phyloP scores from a whole-genome alignment of 1,140 invertebrate genomes.

The Listronotus oregonensis region DNA sequence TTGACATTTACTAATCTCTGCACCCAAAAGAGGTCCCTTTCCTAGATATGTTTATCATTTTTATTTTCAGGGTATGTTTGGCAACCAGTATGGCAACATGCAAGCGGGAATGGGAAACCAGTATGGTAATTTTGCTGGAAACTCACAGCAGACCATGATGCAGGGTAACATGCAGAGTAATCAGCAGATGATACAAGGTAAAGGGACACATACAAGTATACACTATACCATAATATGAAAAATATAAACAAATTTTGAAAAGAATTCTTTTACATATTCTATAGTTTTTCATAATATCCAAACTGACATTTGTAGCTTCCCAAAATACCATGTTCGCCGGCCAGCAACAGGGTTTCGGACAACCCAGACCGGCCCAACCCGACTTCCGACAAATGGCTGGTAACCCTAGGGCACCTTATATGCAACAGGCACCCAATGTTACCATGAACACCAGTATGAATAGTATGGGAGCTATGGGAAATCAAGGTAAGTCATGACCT shows the following conservation, averaged over 20 bases:
- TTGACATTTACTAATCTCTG: no score
- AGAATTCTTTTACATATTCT: no score
- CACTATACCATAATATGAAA: no score
- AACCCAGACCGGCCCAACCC: constrained; percentile 44
- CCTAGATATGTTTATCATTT: no score
- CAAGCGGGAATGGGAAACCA: constrained; percentile 50
- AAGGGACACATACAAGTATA: background rate
- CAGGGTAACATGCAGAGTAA: constrained; percentile 48
- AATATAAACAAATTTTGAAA: no score
- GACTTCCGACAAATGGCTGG: constrained; percentile 52
- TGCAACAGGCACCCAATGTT: constrained; percentile 55
- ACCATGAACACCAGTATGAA: constrained; percentile 55
- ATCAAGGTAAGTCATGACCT: constrained; percentile 26
- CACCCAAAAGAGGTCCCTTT: no score
- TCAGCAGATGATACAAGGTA: constrained; percentile 54
- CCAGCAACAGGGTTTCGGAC: constrained; percentile 49
- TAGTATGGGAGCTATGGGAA: constrained; percentile 47
- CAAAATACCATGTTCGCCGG: constrained; percentile 46
- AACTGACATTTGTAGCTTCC: constrained; percentile 19
- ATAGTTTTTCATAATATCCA: constrained; percentile 3
- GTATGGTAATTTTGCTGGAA: constrained; percentile 50
- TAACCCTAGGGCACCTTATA: constrained; percentile 47
- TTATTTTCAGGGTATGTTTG: constrained; percentile 52
- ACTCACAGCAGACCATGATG: constrained; percentile 45
- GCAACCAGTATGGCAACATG: constrained; percentile 53